Evolutionary conservation across 1,140 invertebrate genomes (phyloP), one percentile per base, ranked within the genome.

Genomic region (Tetraneura akinire): DNA sequence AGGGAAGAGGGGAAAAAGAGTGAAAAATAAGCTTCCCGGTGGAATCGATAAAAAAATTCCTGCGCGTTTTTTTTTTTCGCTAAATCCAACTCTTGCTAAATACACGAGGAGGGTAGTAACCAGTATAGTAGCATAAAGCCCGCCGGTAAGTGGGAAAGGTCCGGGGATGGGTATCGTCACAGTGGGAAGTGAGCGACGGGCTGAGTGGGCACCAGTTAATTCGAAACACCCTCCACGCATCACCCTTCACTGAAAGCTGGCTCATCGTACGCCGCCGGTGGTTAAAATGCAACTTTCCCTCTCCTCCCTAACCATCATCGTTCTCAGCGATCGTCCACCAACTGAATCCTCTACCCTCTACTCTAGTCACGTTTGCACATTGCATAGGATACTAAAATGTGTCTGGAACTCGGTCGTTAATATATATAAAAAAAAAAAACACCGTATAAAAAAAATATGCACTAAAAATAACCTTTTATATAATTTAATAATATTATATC

Each of bases 11-110:
- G 26, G n/a, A 78, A 78, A 74, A 78, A 78, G 37, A 76, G 51
- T 42, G 53, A 76, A 76, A 76, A 76, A 76, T 76, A 76, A 76
- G 73, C 73, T 76, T 57, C 32, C 74, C 42, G 37, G 73, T 57
- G 55, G 55, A 78, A 78, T 78, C 74, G 74, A 78, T 78, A 78
- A 78, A 78, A 78, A 78, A 78, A 78, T 78, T 78, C 74, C 74
- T 78, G 74, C 74, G 74, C 74, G 74, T 78, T 78, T 78, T 78
- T 74, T 60, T 66, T 4, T 37, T 60, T 60, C 73, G 14, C 49
- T 29, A 53, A 73, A 73, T 73, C 70, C 66, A 32, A 53, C 49
- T 32, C 10, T 10, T 4, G 23, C 45, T 53, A 14, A 47, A 47
- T 14, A 11, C 9, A 14, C 10, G 32, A 29, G 18, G 32, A 1